phyloP scores from a whole-genome alignment of 1,140 invertebrate species.

The Philopotamus ludificatus region DNA sequence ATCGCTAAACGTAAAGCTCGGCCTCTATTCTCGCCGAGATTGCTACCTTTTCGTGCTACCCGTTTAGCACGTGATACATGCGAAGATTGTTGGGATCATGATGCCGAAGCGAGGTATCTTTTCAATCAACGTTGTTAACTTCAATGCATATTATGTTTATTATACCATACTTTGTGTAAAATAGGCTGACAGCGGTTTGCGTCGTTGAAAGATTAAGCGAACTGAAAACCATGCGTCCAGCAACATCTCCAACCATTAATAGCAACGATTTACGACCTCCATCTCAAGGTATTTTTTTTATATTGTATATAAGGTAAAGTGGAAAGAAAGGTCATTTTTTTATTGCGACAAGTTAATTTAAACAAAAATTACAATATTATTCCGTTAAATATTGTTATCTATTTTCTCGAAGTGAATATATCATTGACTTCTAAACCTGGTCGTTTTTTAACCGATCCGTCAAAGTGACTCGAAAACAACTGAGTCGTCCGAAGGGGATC shows the following conservation, averaged over 20 bases:
- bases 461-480: too few relatives aligned
- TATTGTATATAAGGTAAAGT: slow-evolving; percentile 7
- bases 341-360: background rate
- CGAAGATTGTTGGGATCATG: slow-evolving; percentile 93
- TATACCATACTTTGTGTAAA: slow-evolving; percentile 2
- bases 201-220: slow-evolving; percentile 84
- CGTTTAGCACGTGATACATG: slow-evolving; percentile 82
- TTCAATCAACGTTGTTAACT: slow-evolving; percentile 1
- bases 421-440: too few relatives aligned
- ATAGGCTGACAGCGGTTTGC: slow-evolving; percentile 84
- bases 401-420: too few relatives aligned
- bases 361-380: background rate
- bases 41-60: slow-evolving; percentile 58
- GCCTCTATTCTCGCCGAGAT: slow-evolving; percentile 68
- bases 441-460: too few relatives aligned
- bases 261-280: slow-evolving; percentile 38
- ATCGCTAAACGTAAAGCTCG: slow-evolving; percentile 83
- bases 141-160: background rate
- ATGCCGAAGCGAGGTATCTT: slow-evolving; percentile 75
- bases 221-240: slow-evolving; percentile 60
- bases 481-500: too few relatives aligned
- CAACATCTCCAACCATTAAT: slow-evolving; percentile 45
- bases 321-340: background rate
- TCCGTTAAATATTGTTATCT: background rate
- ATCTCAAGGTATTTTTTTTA: slow-evolving; percentile 16